Conservation (phyloP, 2,888 invertebrate species). For the Phalangium opilio region DNA sequence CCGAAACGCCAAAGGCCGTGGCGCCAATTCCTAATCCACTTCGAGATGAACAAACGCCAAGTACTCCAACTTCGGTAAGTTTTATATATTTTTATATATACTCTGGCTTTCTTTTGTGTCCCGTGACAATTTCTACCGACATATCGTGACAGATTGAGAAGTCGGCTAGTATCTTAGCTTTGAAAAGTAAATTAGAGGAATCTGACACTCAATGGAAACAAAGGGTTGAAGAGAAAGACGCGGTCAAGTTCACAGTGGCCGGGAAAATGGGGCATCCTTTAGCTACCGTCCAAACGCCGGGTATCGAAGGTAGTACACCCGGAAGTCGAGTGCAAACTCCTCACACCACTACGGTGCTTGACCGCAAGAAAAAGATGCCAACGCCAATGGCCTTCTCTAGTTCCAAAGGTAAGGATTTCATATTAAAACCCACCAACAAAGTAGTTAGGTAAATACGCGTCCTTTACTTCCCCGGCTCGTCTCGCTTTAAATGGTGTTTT, state of each 20-base stretch:
- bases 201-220: slow-evolving; percentile 52
- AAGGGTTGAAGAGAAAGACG: slow-evolving; percentile 58
- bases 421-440: too few species aligned
- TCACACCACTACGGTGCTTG: slow-evolving; percentile 29
- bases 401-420: slow-evolving; percentile 38
- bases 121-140: too few species aligned
- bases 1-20: slow-evolving; percentile 36
- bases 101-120: too few species aligned
- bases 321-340: slow-evolving; percentile 35
- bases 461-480: too few species aligned
- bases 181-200: slow-evolving; percentile 40
- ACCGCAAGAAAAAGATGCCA: slow-evolving; percentile 39
- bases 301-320: slow-evolving; percentile 37
- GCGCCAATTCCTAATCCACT: too few species aligned
- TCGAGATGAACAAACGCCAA: too few species aligned
- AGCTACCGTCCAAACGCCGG: slow-evolving; percentile 28
- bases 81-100: too few species aligned
- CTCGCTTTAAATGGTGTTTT: too few species aligned
- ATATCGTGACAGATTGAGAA: too few species aligned
- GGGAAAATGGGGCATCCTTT: slow-evolving; percentile 51
- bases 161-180: neutral
- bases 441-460: too few species aligned
- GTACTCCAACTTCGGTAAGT: too few species aligned
- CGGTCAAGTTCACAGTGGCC: slow-evolving; percentile 71
- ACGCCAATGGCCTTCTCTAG: slow-evolving; percentile 39